Evolutionary conservation across 2,888 invertebrate genomes (phyloP).

Genomic region (Pseudococcus jackbeardsleyi): DNA sequence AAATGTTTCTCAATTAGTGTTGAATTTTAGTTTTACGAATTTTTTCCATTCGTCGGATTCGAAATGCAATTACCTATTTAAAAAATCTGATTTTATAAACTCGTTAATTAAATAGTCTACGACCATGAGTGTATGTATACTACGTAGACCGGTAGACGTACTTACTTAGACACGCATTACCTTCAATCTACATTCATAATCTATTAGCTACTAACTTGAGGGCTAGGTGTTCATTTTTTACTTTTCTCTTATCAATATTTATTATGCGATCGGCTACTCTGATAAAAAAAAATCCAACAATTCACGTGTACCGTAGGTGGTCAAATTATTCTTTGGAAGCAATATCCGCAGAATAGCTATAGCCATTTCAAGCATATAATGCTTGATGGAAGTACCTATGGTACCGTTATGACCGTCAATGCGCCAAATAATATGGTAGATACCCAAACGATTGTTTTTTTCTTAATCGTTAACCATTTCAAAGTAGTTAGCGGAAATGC

Average conservation of each 20-base stretch:
- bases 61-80: constrained; percentile 32
- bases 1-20: constrained; percentile 33
- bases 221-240: constrained; percentile 40
- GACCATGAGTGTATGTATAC: constrained; percentile 17
- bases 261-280: constrained; percentile 1
- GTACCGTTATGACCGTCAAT: constrained; percentile 49
- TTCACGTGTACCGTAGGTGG: not conserved
- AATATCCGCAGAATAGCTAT: not conserved
- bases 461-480: not conserved
- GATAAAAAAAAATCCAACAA: constrained; percentile 4
- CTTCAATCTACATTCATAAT: not conserved
- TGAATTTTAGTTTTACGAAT: not conserved
- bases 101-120: constrained; percentile 33
- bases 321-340: not conserved
- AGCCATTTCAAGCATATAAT: no score
- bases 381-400: not conserved
- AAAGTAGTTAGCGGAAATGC: constrained; percentile 18
- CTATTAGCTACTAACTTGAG: not conserved
- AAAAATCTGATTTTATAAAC: constrained; percentile 26
- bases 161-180: constrained; percentile 12
- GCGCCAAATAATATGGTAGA: not conserved
- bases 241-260: constrained; percentile 53
- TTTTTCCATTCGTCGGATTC: constrained; percentile 13
- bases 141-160: no score
- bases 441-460: constrained; percentile 7